Conservation (phyloP, 2,113 vertebrate genomes). For the Trematomus loennbergii region DNA sequence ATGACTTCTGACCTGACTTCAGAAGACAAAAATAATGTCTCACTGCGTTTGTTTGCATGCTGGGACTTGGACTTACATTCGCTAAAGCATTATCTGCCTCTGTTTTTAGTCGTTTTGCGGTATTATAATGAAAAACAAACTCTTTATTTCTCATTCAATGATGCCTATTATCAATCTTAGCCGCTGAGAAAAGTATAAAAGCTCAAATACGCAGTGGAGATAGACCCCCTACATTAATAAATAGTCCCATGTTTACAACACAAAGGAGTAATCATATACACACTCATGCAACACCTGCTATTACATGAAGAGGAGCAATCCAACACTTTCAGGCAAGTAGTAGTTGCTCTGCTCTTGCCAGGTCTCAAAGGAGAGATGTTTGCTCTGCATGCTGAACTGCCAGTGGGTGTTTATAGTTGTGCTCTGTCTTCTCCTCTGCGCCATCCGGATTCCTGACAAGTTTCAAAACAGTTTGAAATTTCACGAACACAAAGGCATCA, state of each 20-base stretch:
- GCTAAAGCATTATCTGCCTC: conserved; percentile 1
- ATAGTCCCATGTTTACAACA: background rate
- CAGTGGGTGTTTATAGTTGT: conserved; percentile 59
- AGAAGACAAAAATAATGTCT: conserved; percentile 23
- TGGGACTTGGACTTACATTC: conserved; percentile 31
- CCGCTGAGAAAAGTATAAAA: background rate
- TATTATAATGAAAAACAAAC: background rate
- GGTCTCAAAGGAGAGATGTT: conserved; percentile 56
- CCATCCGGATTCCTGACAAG: conserved; percentile 31
- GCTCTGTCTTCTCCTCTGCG: conserved; percentile 35
- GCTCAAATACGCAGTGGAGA: background rate
- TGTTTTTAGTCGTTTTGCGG: conserved; percentile 7
- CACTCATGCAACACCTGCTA: conserved; percentile 13
- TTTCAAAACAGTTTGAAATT: conserved; percentile 43
- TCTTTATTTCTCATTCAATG: background rate
- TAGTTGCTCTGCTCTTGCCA: conserved; percentile 42
- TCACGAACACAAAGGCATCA: conserved; percentile 30
- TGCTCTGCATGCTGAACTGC: conserved; percentile 54
- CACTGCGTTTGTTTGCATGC: conserved; percentile 42
- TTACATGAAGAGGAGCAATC: conserved; percentile 47
- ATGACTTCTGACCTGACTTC: conserved; percentile 31
- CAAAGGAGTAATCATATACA: background rate
- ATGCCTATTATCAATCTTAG: background rate
- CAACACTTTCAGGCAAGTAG: conserved; percentile 47
- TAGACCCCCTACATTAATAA: background rate